Conservation (phyloP, 2,113 vertebrate genomes). For the Garra rufa region DNA sequence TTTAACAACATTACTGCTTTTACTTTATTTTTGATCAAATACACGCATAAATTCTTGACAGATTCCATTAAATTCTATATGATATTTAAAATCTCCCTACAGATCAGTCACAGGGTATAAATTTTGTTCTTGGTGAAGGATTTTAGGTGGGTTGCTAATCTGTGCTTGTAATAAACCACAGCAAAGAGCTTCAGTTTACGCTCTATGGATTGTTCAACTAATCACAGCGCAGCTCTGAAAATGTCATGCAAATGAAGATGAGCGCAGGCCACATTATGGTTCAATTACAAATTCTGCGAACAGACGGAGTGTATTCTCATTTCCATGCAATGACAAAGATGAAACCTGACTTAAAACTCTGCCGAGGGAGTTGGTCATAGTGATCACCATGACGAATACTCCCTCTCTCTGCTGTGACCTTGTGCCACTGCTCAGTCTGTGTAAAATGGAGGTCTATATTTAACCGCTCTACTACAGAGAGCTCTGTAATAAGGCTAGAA, state of each 20-base stretch:
- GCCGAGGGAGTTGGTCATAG: conserved; percentile 14
- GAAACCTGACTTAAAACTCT: conserved; percentile 45
- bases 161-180: neutral
- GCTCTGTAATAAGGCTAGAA: conserved; percentile 72
- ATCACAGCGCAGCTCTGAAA: neutral
- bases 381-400: conserved; percentile 31
- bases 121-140: neutral
- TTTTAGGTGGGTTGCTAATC: neutral
- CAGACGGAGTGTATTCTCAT: neutral
- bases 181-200: neutral
- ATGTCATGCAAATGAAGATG: conserved; percentile 15
- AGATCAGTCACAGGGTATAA: neutral
- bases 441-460: conserved; percentile 69
- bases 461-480: conserved; percentile 65
- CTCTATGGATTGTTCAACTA: neutral
- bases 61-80: neutral
- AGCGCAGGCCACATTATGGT: neutral
- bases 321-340: neutral
- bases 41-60: neutral
- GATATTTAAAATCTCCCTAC: neutral
- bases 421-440: conserved; percentile 53
- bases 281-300: neutral
- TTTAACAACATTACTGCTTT: neutral
- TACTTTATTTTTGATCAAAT: neutral
- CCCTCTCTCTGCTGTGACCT: conserved; percentile 43